Evolutionary conservation across 2,888 invertebrate species (phyloP).

Genomic region (Lochmaea crataegi): DNA sequence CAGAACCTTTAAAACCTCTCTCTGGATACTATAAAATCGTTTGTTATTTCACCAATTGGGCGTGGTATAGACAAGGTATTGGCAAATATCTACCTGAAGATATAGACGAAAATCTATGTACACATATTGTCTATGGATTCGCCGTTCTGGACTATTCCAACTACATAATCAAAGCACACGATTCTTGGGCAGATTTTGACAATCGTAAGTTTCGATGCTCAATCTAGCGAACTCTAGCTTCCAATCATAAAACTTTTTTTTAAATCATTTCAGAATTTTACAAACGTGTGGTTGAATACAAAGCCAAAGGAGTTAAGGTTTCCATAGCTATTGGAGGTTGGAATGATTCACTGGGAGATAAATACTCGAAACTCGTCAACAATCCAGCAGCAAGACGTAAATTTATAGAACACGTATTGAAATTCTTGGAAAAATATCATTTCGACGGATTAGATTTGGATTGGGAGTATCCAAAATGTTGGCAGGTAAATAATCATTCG

Average conservation of each 20-base stretch:
- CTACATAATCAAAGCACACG: constrained; percentile 83
- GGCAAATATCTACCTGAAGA: constrained; percentile 89
- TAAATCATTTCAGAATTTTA: constrained; percentile 76
- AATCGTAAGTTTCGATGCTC: constrained; percentile 72
- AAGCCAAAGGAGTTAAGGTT: constrained; percentile 84
- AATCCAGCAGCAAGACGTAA: constrained; percentile 76
- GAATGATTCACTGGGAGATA: constrained; percentile 93
- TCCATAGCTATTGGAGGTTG: constrained; percentile 93
- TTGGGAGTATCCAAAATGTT: constrained; percentile 94
- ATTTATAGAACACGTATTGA: constrained; percentile 80
- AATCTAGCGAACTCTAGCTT: neutral
- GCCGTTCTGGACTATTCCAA: constrained; percentile 89
- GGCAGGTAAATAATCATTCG: constrained; percentile 72
- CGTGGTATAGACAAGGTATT: constrained; percentile 86
- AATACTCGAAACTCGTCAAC: constrained; percentile 87
- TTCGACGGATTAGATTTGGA: constrained; percentile 96
- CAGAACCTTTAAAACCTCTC: constrained; percentile 67
- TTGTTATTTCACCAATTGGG: constrained; percentile 95
- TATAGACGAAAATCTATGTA: constrained; percentile 88
- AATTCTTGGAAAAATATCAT: constrained; percentile 81
- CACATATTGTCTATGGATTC: constrained; percentile 93
- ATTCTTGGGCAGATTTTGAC: constrained; percentile 91
- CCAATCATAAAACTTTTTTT: neutral
- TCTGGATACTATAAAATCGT: constrained; percentile 83
- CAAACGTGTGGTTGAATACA: constrained; percentile 82